Percentiles rank a stretch among this genome's conserved stretches.
Evolutionary conservation across 2,888 invertebrate genomes (phyloP).

Genomic region (Andrena camellia): DNA sequence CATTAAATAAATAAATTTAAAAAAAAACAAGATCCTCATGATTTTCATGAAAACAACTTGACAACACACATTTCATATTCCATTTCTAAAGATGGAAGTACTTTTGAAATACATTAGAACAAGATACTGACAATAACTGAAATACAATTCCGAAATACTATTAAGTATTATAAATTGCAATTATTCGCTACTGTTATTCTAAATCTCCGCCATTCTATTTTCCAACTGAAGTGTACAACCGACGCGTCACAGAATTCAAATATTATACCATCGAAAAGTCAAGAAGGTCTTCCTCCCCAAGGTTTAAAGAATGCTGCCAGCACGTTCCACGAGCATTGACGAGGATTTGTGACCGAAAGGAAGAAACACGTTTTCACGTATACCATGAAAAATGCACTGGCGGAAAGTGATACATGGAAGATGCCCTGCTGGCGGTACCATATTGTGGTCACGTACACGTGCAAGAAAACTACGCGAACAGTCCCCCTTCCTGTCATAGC

Average conservation of each 20-base stretch:
- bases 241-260: neutral
- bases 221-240: neutral
- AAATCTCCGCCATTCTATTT: too few species aligned
- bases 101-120: too few species aligned
- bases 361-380: slow-evolving; percentile 38
- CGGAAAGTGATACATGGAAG: slow-evolving; percentile 58
- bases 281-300: neutral
- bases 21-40: too few species aligned
- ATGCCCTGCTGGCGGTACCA: slow-evolving; percentile 29
- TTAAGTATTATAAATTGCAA: too few species aligned
- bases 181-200: too few species aligned
- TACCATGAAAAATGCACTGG: slow-evolving; percentile 61
- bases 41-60: too few species aligned
- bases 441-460: slow-evolving; percentile 58
- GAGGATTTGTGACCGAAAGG: slow-evolving; percentile 43
- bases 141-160: too few species aligned
- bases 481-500: slow-evolving; percentile 33
- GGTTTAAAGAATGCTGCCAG: slow-evolving; percentile 12
- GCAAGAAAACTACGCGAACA: slow-evolving; percentile 34
- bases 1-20: too few species aligned
- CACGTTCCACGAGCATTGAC: slow-evolving; percentile 9
- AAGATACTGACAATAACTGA: too few species aligned
- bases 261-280: neutral
- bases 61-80: too few species aligned
- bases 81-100: too few species aligned